Percentiles rank a stretch among this genome's conserved stretches.
phyloP scores from a whole-genome alignment of 2,797 vertebrate genomes.

The Delichon dasypus region DNA sequence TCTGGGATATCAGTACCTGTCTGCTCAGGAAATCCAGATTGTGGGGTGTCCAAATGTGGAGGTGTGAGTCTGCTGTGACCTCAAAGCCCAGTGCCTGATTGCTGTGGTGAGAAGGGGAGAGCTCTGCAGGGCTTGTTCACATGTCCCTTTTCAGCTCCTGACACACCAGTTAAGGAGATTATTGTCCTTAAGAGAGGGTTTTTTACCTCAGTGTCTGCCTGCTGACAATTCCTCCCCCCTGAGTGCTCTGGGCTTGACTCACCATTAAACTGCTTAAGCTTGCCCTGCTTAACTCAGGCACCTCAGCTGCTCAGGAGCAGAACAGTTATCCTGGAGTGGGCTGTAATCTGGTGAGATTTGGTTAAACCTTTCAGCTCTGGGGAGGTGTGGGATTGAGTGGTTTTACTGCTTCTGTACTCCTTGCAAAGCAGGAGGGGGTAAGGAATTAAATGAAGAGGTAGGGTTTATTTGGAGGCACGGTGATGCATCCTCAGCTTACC shows the following conservation, averaged over 20 bases:
- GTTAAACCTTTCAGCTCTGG: background rate
- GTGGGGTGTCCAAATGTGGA: background rate
- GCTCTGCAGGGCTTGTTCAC: background rate
- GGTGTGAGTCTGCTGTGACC: background rate
- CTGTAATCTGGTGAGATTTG: background rate
- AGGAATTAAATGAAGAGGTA: background rate
- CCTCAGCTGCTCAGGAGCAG: background rate
- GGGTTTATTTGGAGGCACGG: background rate
- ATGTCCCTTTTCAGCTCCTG: conserved; percentile 1
- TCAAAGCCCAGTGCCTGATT: background rate
- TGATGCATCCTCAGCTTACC: background rate
- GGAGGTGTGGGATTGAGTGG: background rate
- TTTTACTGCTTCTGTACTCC: background rate
- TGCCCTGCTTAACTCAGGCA: background rate
- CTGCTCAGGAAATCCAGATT: background rate
- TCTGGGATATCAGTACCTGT: background rate
- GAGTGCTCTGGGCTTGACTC: background rate
- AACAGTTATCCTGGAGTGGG: background rate
- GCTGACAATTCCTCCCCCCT: background rate
- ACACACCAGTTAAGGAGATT: conserved; percentile 1
- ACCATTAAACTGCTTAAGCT: conserved; percentile 11
- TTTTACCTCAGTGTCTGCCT: background rate
- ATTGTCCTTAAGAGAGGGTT: background rate
- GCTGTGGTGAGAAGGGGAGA: background rate
- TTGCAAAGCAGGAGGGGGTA: background rate